phyloP scores from a whole-genome alignment of 2,797 vertebrate species.

The Platalea minor region DNA sequence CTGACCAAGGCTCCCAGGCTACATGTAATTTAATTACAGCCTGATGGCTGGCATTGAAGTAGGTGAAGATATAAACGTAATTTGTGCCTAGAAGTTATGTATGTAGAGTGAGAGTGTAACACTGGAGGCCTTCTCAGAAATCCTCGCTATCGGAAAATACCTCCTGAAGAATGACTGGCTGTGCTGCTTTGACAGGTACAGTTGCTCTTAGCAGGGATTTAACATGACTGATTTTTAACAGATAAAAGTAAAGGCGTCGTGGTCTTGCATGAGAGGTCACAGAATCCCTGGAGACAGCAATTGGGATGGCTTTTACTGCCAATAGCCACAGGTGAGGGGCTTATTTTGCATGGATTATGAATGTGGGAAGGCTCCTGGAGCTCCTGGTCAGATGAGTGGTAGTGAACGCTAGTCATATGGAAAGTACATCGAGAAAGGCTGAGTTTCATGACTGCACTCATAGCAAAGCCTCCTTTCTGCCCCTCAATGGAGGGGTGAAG shows the following conservation, averaged over 20 bases:
- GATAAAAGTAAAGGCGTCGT: neutral
- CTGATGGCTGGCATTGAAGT: neutral
- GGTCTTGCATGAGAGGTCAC: neutral
- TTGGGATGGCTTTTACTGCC: neutral
- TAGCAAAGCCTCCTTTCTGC: neutral
- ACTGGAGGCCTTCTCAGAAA: neutral
- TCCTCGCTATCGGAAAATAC: neutral
- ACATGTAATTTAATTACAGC: neutral
- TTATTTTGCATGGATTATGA: neutral
- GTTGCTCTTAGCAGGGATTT: neutral
- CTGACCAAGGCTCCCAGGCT: neutral
- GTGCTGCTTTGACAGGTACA: neutral
- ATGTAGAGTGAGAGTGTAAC: neutral
- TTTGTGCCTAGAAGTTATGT: neutral
- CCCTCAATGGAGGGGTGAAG: neutral
- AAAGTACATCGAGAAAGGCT: neutral
- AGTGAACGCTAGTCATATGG: neutral
- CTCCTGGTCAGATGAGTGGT: neutral
- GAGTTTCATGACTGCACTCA: neutral
- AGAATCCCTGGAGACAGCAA: neutral
- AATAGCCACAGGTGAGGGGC: accelerated
- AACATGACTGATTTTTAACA: neutral
- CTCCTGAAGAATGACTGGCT: neutral
- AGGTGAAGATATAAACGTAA: neutral
- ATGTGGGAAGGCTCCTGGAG: neutral